phyloP scores from a whole-genome alignment of 2,113 vertebrate species.

The Ceuthmochares aereus region DNA sequence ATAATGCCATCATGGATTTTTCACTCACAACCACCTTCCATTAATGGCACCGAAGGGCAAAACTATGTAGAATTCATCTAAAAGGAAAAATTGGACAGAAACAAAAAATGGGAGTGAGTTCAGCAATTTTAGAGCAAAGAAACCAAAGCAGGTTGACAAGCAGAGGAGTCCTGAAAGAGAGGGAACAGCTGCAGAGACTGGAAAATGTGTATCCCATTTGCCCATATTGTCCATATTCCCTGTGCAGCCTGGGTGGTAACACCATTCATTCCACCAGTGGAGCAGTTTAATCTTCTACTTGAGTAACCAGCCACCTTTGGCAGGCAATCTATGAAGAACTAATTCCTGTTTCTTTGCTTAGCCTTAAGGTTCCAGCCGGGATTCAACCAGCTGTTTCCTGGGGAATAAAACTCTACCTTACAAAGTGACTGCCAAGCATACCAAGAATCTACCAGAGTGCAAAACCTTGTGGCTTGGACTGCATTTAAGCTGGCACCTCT shows the following conservation, averaged over 20 bases:
- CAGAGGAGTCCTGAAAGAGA: not conserved
- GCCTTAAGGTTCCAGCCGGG: not conserved
- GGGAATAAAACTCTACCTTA: not conserved
- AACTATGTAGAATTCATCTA: not conserved
- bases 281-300: not conserved
- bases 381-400: not conserved
- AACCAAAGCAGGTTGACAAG: not conserved
- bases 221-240: too few species aligned
- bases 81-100: not conserved
- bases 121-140: not conserved
- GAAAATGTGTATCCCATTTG: not conserved
- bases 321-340: not conserved
- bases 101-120: not conserved
- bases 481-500: not conserved
- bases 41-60: not conserved
- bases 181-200: not conserved
- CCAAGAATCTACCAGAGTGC: not conserved
- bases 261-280: accelerated
- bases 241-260: not conserved
- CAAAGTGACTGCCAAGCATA: not conserved
- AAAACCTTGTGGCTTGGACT: not conserved
- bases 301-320: not conserved
- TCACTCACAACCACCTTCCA: not conserved
- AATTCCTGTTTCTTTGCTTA: not conserved
- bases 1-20: not conserved